phyloP scores from a whole-genome alignment of 2,113 vertebrate species.

The Salvelinus alpinus region DNA sequence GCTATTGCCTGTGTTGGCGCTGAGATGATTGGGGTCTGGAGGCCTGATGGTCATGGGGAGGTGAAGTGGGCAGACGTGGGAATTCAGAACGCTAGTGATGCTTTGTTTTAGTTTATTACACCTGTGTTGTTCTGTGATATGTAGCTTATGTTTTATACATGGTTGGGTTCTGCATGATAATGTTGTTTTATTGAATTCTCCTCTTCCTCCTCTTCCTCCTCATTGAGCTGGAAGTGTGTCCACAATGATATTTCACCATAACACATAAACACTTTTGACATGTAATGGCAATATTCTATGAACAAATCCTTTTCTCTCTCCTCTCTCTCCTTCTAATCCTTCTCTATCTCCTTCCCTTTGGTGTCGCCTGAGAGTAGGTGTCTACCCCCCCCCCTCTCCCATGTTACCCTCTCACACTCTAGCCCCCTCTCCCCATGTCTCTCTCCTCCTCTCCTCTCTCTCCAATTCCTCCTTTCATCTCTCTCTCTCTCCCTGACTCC shows the following conservation, averaged over 20 bases:
- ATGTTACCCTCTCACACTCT: constrained; percentile 9
- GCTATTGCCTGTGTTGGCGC: not conserved
- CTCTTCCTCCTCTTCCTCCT: not conserved
- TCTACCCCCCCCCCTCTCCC: constrained; percentile 43
- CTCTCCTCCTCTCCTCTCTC: constrained; percentile 42
- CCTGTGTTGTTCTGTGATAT: not conserved
- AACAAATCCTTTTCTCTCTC: too few relatives aligned
- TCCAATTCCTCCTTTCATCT: constrained; percentile 18
- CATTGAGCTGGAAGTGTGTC: not conserved
- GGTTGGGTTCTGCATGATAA: not conserved
- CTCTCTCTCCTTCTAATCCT: constrained; percentile 13
- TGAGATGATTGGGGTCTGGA: not conserved
- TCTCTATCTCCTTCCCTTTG: constrained; percentile 42
- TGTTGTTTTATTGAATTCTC: too few relatives aligned
- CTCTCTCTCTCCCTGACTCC: constrained; percentile 14
- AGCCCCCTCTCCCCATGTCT: constrained; percentile 20
- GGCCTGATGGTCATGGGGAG: not conserved
- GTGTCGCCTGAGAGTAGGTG: not conserved
- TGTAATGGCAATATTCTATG: too few relatives aligned
- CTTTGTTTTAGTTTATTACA: not conserved
- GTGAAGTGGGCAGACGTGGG: not conserved
- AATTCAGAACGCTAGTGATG: too few relatives aligned
- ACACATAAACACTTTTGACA: too few relatives aligned
- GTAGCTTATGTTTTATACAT: not conserved
- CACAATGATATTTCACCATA: too few relatives aligned